A percentile compares a stretch with the other conserved stretches of the same genome.
Conservation (phyloP, 2,888 invertebrate species). For the Rhabditoides inermis region DNA sequence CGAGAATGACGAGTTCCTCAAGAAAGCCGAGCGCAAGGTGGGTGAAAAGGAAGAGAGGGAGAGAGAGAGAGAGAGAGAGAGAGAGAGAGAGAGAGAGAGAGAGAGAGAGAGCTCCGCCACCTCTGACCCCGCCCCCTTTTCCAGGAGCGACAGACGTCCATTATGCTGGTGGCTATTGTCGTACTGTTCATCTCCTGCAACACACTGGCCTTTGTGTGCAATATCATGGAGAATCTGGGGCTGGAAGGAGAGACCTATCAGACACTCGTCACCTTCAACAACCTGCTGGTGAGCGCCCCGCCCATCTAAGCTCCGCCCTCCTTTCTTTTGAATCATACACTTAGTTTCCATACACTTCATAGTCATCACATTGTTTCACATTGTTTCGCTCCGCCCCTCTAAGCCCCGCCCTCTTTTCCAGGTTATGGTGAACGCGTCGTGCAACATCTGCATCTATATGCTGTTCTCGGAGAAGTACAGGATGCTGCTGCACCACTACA, state of each 20-base stretch:
- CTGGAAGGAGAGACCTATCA: constrained; percentile 21
- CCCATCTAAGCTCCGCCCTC: too few relatives aligned
- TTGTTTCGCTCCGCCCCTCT: background rate
- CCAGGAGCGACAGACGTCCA: constrained; percentile 44
- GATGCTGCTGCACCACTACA: constrained; percentile 38
- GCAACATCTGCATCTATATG: constrained; percentile 46
- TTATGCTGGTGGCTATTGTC: constrained; percentile 45
- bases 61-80: background rate
- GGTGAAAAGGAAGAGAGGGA: too few relatives aligned
- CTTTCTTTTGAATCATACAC: background rate
- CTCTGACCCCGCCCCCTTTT: too few relatives aligned
- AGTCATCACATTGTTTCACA: background rate
- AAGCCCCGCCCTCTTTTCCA: constrained; percentile 10
- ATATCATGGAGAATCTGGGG: constrained; percentile 45
- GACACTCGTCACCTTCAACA: constrained; percentile 36
- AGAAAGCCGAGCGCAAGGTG: constrained; percentile 30
- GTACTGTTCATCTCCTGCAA: constrained; percentile 43
- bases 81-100: too few relatives aligned
- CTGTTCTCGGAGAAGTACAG: constrained; percentile 49
- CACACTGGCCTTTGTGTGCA: constrained; percentile 41
- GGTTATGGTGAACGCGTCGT: constrained; percentile 47
- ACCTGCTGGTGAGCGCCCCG: constrained; percentile 34
- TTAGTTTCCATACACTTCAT: background rate
- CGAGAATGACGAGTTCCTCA: constrained; percentile 30
- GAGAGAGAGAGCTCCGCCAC: too few relatives aligned